These are phyloP conservation scores for Chelonus formosanus DNA, from an alignment of 2,888 invertebrate species.

Conservation along the genomic window DNA sequence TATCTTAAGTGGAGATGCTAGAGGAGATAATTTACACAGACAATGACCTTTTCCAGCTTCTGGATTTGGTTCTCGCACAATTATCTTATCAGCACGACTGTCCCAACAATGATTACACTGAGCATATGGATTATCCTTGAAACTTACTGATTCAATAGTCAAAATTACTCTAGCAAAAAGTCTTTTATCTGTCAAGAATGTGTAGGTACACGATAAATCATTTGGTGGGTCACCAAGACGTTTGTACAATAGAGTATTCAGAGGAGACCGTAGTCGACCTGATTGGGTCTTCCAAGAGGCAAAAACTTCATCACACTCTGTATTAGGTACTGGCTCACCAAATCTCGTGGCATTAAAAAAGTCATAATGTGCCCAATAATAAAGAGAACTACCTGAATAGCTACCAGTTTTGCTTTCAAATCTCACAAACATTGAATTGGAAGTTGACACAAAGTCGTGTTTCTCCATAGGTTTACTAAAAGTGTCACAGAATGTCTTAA, in stretches of 20 bases:
- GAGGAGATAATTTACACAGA: conserved; percentile 71
- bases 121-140: conserved; percentile 71
- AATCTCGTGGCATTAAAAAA: conserved; percentile 91
- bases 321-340: conserved; percentile 79
- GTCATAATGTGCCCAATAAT: conserved; percentile 94
- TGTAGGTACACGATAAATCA: conserved; percentile 83
- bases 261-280: conserved; percentile 81
- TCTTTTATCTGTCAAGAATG: conserved; percentile 83
- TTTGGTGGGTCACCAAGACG: conserved; percentile 74
- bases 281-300: conserved; percentile 83
- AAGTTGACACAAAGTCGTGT: conserved; percentile 89
- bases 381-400: conserved; percentile 90
- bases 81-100: conserved; percentile 84
- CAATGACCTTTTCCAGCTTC: conserved; percentile 78
- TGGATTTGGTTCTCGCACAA: conserved; percentile 78
- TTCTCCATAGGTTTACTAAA: conserved; percentile 94
- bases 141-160: conserved; percentile 80
- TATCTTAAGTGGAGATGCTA: conserved; percentile 72
- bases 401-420: conserved; percentile 93
- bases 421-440: conserved; percentile 85
- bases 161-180: conserved; percentile 84
- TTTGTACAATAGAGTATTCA: conserved; percentile 89
- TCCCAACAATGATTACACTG: conserved; percentile 84
- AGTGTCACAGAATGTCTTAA: conserved; percentile 94
- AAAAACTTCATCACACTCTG: conserved; percentile 87